Evolutionary conservation across 2,888 invertebrate species (phyloP).

Genomic region (Agrochola lota): DNA sequence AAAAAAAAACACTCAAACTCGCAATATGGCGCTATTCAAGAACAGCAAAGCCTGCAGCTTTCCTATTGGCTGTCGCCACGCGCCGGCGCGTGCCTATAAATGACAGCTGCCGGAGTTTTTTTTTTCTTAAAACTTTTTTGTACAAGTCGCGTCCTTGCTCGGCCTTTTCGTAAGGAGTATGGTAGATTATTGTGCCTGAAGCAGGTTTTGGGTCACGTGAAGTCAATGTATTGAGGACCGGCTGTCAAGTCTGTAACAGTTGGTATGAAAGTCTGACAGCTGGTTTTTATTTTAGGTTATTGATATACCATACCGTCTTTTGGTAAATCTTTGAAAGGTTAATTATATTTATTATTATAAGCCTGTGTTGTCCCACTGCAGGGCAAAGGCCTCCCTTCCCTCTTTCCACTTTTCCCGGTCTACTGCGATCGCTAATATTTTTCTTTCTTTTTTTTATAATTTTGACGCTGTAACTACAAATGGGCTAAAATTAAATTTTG

Average conservation of each 20-base stretch:
- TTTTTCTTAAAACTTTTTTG: constrained; percentile 52
- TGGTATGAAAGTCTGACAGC: constrained; percentile 19
- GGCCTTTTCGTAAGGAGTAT: constrained; percentile 60
- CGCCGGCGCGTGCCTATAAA: constrained; percentile 73
- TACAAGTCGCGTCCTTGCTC: constrained; percentile 65
- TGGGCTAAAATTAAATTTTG: no score
- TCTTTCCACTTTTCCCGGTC: no score
- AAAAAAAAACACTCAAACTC: constrained; percentile 18
- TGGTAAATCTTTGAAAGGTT: no score
- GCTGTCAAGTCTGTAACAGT: constrained; percentile 39
- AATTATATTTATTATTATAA: no score
- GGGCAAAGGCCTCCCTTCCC: no score
- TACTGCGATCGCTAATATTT: no score
- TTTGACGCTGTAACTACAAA: no score
- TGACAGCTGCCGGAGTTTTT: constrained; percentile 66
- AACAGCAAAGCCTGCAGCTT: constrained; percentile 44
- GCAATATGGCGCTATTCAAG: constrained; percentile 57
- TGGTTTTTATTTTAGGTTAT: constrained; percentile 15
- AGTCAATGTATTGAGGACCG: constrained; percentile 38
- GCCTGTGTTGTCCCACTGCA: no score
- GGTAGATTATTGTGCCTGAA: constrained; percentile 19
- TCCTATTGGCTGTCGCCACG: constrained; percentile 67
- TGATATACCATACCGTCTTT: neutral
- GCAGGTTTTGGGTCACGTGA: constrained; percentile 25
- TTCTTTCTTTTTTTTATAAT: no score